Conservation (phyloP, 2,888 invertebrate genomes). For the Troilus luridus region DNA sequence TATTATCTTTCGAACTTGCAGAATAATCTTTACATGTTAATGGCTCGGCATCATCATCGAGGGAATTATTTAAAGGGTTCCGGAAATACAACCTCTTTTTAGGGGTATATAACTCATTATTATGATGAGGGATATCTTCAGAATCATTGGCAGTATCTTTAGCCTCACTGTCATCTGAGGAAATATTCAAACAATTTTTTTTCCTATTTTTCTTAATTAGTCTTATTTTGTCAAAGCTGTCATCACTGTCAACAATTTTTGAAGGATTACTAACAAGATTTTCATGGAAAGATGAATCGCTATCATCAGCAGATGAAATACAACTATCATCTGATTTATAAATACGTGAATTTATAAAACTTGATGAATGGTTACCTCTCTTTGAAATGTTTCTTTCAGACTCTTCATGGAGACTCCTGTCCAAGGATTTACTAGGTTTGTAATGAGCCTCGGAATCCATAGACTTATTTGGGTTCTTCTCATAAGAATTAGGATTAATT, state of each 20-base stretch:
- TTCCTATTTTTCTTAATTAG: background rate
- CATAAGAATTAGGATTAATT: background rate
- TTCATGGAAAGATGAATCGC: background rate
- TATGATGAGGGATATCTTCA: constrained; percentile 17
- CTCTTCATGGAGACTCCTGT: background rate
- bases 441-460: background rate
- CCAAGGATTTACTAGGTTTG: background rate
- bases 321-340: background rate
- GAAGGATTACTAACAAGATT: background rate
- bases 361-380: background rate
- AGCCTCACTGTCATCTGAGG: constrained; percentile 34
- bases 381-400: background rate
- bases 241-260: constrained; percentile 25
- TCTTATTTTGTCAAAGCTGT: constrained; percentile 21
- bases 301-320: background rate
- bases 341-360: background rate
- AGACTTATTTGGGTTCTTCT: background rate
- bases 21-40: background rate
- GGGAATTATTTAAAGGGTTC: constrained; percentile 42
- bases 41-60: constrained; percentile 52
- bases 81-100: constrained; percentile 49
- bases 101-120: constrained; percentile 12
- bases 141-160: constrained; percentile 41
- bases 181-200: constrained; percentile 48
- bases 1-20: background rate